These are phyloP conservation scores for Anaspis maculata DNA, from an alignment of 2,888 invertebrate genomes.

Conservation along the genomic window DNA sequence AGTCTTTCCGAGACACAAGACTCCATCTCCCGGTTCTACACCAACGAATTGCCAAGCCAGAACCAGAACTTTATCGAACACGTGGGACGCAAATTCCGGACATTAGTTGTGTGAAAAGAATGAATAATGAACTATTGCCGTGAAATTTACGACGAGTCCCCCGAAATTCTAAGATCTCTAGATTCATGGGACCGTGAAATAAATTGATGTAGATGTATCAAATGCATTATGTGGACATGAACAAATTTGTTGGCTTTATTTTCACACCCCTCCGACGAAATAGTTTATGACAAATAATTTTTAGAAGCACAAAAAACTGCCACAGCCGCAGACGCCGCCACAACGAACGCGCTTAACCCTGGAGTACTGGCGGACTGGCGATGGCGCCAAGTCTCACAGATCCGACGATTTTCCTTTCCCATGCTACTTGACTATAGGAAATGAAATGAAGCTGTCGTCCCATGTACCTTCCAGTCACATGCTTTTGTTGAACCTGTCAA, in stretches of 20 bases:
- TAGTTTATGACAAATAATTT: constrained; percentile 7
- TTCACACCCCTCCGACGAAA: constrained; percentile 10
- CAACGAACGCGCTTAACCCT: too few species aligned
- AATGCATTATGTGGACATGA: constrained; percentile 14
- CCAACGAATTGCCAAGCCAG: not conserved
- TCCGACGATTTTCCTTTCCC: too few species aligned
- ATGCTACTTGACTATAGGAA: too few species aligned
- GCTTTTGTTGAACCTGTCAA: too few species aligned
- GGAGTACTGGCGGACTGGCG: too few species aligned
- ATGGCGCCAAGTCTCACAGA: too few species aligned
- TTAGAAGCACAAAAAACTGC: too few species aligned
- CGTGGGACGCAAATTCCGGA: constrained; percentile 13
- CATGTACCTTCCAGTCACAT: too few species aligned
- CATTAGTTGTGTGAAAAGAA: constrained; percentile 19
- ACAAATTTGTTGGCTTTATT: constrained; percentile 15
- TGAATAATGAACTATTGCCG: constrained; percentile 25
- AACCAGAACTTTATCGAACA: constrained; percentile 11
- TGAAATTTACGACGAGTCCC: constrained; percentile 19
- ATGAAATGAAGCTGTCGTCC: too few species aligned
- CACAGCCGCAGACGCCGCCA: not conserved
- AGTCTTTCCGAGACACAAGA: constrained; percentile 4
- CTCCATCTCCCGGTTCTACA: not conserved
- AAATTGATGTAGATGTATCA: constrained; percentile 16
- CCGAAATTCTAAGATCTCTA: constrained; percentile 13
- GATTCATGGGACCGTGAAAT: constrained; percentile 12